Conservation (phyloP, 2,888 invertebrate genomes). For the Ennomos quercinarius region DNA sequence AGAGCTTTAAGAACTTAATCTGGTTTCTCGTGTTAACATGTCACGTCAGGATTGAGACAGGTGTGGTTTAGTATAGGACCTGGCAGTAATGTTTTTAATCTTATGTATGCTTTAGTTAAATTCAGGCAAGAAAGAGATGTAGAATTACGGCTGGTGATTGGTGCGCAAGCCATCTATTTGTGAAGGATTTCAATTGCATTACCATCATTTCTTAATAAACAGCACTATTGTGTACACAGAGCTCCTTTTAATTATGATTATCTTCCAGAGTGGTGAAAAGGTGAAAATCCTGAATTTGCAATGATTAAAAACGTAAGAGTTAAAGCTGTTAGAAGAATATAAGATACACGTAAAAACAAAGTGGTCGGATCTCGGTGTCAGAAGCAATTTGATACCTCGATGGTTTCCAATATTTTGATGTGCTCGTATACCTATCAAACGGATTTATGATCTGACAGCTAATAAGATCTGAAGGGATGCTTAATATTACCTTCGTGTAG, state of each 20-base stretch:
- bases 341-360: neutral
- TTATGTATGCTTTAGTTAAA: no score
- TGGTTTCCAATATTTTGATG: constrained; percentile 52
- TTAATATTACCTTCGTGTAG: constrained; percentile 21
- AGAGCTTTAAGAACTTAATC: constrained; percentile 32
- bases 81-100: neutral
- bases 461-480: constrained; percentile 23
- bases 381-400: constrained; percentile 55
- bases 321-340: neutral
- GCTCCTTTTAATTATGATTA: no score
- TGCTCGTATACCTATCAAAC: constrained; percentile 35
- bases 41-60: constrained; percentile 29
- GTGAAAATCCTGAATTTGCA: no score
- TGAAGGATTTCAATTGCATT: no score
- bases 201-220: no score
- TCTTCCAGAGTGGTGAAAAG: no score
- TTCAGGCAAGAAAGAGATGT: no score
- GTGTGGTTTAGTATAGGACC: constrained; percentile 16
- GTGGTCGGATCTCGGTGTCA: constrained; percentile 9
- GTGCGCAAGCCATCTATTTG: no score
- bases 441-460: constrained; percentile 33
- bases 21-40: constrained; percentile 45
- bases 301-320: no score
- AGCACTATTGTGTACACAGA: no score
- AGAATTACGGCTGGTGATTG: no score